Evolutionary conservation across 1,140 invertebrate species (phyloP), one percentile per base, ranked within the genome.

Genomic region (Fopius arisanus): DNA sequence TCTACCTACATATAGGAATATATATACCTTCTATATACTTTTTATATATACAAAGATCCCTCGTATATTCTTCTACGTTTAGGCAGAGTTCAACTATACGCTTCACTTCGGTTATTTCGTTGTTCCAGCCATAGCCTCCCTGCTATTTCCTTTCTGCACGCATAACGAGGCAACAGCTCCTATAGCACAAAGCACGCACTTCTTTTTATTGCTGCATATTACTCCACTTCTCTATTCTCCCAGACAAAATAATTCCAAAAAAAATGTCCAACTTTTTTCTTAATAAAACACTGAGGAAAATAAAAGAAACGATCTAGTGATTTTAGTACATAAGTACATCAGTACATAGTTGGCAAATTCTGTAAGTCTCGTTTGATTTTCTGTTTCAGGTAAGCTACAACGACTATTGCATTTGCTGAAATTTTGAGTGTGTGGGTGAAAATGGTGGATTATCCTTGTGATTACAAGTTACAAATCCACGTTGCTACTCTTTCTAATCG

Each of bases 31-130:
- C 37, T 12, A 12, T 40, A 40, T 40, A 40, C 37, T 12, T 40
- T 6, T 51, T 19, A n/a, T 19, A 19, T 51, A n/a, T 5, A 19
- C 5, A 2, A 51, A 14, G 14, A 19, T 31, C 28, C 9, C 62
- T 31, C n/a, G 1, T 31, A 26, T 26, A 63, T 63, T 63, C 59
- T 19, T 63, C 59, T 63, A 21, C 59, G 59, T 63, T 63, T 63
- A 63, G 59, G 14, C 28, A 31, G 26, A 63, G 23, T 31, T 51
- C 5, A 51, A 16, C 7, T 51, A 51, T 10, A 21, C 19, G 14
- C 43, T 51, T 51, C 43, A 51, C 43, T 51, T n/a, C n/a, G 43
- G 43, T 21, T 19, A 51, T 65, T 65, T 65, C 29, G 62, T 65
- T 33, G 23, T 29, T 65, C 31, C 9, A 51, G 19, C 43, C 19